Evolutionary conservation across 2,797 vertebrate species (phyloP).

Genomic region (Poeciliopsis gracilis): DNA sequence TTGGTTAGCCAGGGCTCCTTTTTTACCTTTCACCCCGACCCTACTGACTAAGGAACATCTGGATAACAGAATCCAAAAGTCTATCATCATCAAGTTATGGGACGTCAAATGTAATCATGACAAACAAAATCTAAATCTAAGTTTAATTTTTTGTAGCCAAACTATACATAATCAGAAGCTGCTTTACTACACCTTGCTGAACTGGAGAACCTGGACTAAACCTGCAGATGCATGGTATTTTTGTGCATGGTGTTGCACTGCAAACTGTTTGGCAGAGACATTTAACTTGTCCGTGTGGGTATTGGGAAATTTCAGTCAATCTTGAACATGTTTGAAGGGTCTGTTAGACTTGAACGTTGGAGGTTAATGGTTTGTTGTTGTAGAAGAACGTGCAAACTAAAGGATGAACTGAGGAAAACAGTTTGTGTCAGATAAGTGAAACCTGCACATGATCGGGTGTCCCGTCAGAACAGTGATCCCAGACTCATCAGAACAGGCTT

Average conservation of each 20-base stretch:
- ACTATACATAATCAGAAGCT: neutral
- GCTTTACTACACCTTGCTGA: neutral
- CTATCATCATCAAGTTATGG: neutral
- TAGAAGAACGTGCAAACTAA: neutral
- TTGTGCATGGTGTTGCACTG: too few species aligned
- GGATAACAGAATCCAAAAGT: constrained; percentile 43
- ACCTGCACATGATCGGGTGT: neutral
- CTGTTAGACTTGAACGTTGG: neutral
- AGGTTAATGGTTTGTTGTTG: neutral
- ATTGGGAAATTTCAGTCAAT: neutral
- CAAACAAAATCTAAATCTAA: neutral
- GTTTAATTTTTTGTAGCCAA: neutral
- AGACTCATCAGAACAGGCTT: neutral
- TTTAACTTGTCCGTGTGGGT: neutral
- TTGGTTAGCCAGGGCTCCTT: constrained; percentile 53
- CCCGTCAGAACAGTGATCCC: neutral
- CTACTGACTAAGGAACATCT: constrained; percentile 66
- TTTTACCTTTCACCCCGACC: constrained; percentile 11
- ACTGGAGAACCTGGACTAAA: neutral
- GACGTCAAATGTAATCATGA: neutral
- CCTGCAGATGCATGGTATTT: neutral
- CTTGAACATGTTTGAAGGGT: neutral
- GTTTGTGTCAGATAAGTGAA: neutral
- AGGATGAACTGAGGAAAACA: neutral
- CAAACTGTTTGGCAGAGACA: neutral